These are phyloP conservation scores for Araneus ventricosus DNA, from an alignment of 1,140 invertebrate genomes.

Conservation along the genomic window DNA sequence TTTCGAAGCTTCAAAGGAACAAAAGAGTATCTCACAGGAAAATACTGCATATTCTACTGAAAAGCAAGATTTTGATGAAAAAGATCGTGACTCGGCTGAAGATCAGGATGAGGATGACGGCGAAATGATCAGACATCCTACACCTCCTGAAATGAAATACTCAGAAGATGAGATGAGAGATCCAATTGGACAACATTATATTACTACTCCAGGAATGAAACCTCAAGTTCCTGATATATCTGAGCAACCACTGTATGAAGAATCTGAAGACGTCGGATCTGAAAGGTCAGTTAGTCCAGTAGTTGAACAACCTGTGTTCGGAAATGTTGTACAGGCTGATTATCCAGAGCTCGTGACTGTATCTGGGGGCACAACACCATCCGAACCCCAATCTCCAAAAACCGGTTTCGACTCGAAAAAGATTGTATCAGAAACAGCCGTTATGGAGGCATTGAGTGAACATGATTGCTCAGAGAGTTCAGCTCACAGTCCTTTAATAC, in stretches of 20 bases:
- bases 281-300: slow-evolving; percentile 68
- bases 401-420: slow-evolving; percentile 65
- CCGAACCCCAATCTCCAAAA: slow-evolving; percentile 75
- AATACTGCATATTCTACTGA: not conserved
- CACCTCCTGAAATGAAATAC: slow-evolving; percentile 69
- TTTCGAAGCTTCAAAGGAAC: not conserved
- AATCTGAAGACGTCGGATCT: slow-evolving; percentile 67
- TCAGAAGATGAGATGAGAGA: slow-evolving; percentile 71
- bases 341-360: slow-evolving; percentile 75
- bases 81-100: slow-evolving; percentile 69
- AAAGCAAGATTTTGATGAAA: slow-evolving; percentile 70
- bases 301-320: slow-evolving; percentile 75
- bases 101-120: slow-evolving; percentile 72
- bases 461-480: slow-evolving; percentile 69
- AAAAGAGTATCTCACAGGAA: not conserved
- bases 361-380: slow-evolving; percentile 76
- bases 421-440: not conserved
- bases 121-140: slow-evolving; percentile 76
- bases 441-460: slow-evolving; percentile 72
- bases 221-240: not conserved
- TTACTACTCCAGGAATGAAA: slow-evolving; percentile 40
- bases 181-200: slow-evolving; percentile 65
- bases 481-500: slow-evolving; percentile 56
- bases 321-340: slow-evolving; percentile 62
- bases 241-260: slow-evolving; percentile 74